Evolutionary conservation across 1,140 invertebrate genomes (phyloP), one percentile per base, ranked within the genome.

Genomic region (Hirudo medicinalis): DNA sequence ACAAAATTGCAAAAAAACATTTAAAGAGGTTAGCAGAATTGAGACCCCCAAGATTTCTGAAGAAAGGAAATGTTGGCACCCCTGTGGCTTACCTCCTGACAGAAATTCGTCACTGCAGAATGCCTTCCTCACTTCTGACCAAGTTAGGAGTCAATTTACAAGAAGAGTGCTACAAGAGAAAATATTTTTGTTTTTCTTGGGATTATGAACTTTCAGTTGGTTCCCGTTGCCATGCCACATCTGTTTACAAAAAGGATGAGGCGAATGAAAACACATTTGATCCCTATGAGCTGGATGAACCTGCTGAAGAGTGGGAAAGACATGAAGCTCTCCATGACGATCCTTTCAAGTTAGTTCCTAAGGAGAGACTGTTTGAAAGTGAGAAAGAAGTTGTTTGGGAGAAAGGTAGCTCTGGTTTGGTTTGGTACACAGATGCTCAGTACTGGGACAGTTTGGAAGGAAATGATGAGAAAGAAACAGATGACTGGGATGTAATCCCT

Each of bases 391-490:
- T 86, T 0, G 83, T 84, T 32, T 87, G 86, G 86, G 86, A 87
- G 76, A 87, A 87, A 76, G 86, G 85, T 72, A 85, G 86, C 5
- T 82, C 85, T 73, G 86, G 86, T 5, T 77, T 87, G 11, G 85
- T 86, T n/a, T 87, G 85, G 75, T 86, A 87, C 74, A 87, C 86
- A 6, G 86, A 87, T 80, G 85, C 85, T 63, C 82, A 84, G 67
- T 81, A 80, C 75, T 87, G 86, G 86, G 79, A 86, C 73, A 79
- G 80, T 70, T 76, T 80, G 55, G 83, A 85, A 74, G 81, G 80
- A 76, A 79, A 86, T 79, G 86, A 87, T 79, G 85, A 85, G 72
- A 80, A 83, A 73, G 86, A 84, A 40, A 77, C 85, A 0, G 86
- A 87, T 80, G 86, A 87, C 76, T 86, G 84, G 83, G 86, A 87